A percentile compares a stretch with the other conserved stretches of the same genome.
Conservation (phyloP, 2,888 invertebrate genomes). For the Drosophila greeni region DNA sequence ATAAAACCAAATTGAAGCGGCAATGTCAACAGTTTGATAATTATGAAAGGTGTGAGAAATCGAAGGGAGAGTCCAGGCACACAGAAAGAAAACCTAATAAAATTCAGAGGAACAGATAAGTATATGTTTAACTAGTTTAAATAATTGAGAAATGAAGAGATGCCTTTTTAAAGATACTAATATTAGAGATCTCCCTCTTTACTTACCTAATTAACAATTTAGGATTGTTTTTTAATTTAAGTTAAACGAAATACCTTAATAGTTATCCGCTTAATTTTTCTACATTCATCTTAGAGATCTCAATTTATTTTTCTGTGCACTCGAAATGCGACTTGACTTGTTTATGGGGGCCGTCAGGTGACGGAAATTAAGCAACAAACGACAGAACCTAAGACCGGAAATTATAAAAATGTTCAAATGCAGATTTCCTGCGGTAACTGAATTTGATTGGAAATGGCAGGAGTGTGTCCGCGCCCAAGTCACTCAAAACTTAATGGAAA, state of each 20-base stretch:
- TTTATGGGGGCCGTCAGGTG: constrained; percentile 26
- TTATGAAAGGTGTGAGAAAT: constrained; percentile 43
- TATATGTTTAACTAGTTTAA: not conserved
- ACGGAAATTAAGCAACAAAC: constrained; percentile 46
- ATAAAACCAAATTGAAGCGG: constrained; percentile 58
- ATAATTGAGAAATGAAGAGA: too few relatives aligned
- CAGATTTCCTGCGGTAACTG: constrained; percentile 48
- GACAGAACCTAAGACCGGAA: constrained; percentile 47
- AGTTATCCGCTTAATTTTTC: not conserved
- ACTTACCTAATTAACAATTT: not conserved
- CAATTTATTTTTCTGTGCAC: not conserved
- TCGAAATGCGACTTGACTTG: constrained; percentile 24
- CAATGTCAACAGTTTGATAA: constrained; percentile 63
- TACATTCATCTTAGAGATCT: not conserved
- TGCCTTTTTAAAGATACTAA: not conserved
- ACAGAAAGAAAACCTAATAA: not conserved
- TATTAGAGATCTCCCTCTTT: not conserved
- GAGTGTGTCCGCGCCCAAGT: constrained; percentile 7
- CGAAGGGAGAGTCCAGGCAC: not conserved
- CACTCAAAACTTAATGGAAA: constrained; percentile 19
- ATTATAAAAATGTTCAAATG: constrained; percentile 66
- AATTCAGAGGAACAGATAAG: not conserved
- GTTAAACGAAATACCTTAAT: not conserved
- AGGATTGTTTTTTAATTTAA: not conserved
- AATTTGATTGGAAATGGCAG: constrained; percentile 29